phyloP scores from a whole-genome alignment of 2,797 vertebrate genomes.

The Labeo calbasu region DNA sequence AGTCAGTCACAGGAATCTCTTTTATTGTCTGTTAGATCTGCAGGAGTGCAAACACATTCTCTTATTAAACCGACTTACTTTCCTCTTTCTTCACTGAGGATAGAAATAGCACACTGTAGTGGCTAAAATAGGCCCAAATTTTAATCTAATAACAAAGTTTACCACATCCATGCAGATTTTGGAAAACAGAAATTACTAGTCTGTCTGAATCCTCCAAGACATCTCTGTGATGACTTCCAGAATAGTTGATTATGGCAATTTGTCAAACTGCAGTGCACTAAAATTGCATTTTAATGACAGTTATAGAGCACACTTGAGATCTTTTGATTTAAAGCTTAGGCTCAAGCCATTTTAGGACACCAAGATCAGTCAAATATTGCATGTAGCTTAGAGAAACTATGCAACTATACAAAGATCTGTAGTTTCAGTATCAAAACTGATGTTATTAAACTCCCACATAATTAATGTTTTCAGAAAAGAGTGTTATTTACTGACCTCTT shows the following conservation, averaged over 20 bases:
- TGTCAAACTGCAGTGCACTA: neutral
- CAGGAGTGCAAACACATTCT: neutral
- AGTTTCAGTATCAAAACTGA: neutral
- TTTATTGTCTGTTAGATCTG: neutral
- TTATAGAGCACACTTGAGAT: neutral
- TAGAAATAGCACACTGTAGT: neutral
- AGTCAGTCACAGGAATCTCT: neutral
- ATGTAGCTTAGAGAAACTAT: neutral
- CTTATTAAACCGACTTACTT: neutral
- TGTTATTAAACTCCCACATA: neutral
- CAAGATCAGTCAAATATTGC: neutral
- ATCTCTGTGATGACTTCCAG: conserved; percentile 11
- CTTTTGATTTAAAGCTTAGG: neutral
- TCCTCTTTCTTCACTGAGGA: conserved; percentile 6
- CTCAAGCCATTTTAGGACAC: neutral
- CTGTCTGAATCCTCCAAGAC: neutral
- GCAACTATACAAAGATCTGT: neutral
- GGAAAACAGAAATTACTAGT: neutral
- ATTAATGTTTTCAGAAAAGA: neutral
- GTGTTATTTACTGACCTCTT: conserved; percentile 72
- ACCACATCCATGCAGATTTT: conserved; percentile 1
- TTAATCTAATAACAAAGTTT: neutral
- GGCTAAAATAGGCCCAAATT: neutral
- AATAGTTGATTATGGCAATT: neutral
- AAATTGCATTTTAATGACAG: neutral